A percentile compares a stretch with the other conserved stretches of the same genome.
Conservation (phyloP, 2,113 vertebrate genomes). For the Pedionomus torquatus region DNA sequence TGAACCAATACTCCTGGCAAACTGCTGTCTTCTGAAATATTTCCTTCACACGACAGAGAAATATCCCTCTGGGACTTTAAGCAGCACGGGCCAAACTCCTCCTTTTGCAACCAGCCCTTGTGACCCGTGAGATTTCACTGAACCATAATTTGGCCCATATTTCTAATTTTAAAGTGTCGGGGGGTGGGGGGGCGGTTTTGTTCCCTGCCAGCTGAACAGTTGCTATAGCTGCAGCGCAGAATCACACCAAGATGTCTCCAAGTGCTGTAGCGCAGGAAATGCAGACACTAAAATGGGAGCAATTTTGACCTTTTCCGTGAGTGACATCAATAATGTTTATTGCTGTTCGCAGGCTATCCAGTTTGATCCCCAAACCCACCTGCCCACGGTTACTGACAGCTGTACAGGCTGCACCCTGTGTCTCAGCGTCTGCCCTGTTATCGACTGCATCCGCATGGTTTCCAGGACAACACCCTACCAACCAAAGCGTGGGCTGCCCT, state of each 20-base stretch:
- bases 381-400: slow-evolving; percentile 85
- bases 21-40: not conserved
- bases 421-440: slow-evolving; percentile 91
- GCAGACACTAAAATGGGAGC: not conserved
- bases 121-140: not conserved
- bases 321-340: slow-evolving; percentile 53
- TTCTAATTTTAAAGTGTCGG: slow-evolving; percentile 5
- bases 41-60: not conserved
- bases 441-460: slow-evolving; percentile 95
- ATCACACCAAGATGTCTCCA: not conserved
- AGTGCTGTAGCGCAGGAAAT: not conserved
- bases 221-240: slow-evolving; percentile 57
- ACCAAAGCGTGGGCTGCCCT: slow-evolving; percentile 88
- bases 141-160: not conserved
- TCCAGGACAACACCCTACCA: slow-evolving; percentile 85
- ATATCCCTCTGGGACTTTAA: not conserved
- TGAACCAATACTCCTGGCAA: not conserved
- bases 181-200: not conserved
- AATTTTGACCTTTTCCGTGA: slow-evolving; percentile 42
- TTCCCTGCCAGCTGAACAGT: slow-evolving; percentile 31
- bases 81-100: not conserved
- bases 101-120: not conserved
- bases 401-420: slow-evolving; percentile 94
- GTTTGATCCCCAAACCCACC: slow-evolving; percentile 89
- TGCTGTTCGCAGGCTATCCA: slow-evolving; percentile 86